phyloP scores from a whole-genome alignment of 2,888 invertebrate genomes.

The Philereme transversata region DNA sequence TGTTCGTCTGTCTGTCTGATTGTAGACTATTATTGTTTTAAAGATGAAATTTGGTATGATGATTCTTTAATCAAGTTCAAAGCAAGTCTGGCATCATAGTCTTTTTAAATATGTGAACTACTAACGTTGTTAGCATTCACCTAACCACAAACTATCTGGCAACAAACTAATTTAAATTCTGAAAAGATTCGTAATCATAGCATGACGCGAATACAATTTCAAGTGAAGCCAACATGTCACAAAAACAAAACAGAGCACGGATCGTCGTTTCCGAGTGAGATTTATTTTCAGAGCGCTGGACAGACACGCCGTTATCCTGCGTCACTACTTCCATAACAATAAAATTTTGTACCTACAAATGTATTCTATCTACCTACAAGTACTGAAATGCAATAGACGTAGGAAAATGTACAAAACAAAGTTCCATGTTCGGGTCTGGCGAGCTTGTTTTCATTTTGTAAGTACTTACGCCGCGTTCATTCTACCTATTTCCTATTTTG shows the following conservation, averaged over 20 bases:
- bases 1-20: too few relatives aligned
- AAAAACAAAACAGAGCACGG: conserved; percentile 21
- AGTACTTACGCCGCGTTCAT: background rate
- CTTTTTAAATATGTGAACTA: too few relatives aligned
- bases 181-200: too few relatives aligned
- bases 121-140: too few relatives aligned
- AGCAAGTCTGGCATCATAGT: too few relatives aligned
- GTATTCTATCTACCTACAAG: background rate
- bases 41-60: too few relatives aligned
- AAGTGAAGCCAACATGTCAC: conserved; percentile 14
- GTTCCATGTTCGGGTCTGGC: conserved; percentile 28
- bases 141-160: too few relatives aligned
- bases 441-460: conserved; percentile 33
- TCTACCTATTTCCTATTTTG: too few relatives aligned
- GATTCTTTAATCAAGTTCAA: too few relatives aligned
- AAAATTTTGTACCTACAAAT: conserved; percentile 8
- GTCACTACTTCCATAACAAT: conserved; percentile 12
- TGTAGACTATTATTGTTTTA: too few relatives aligned
- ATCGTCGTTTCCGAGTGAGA: conserved; percentile 26
- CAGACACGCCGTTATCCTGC: conserved; percentile 16
- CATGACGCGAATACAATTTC: conserved; percentile 7
- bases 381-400: conserved; percentile 25
- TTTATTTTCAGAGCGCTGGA: conserved; percentile 26
- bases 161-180: background rate
- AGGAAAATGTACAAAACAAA: conserved; percentile 28